Evolutionary conservation across 1,140 invertebrate species (phyloP).

Genomic region (Anastrepha ludens): DNA sequence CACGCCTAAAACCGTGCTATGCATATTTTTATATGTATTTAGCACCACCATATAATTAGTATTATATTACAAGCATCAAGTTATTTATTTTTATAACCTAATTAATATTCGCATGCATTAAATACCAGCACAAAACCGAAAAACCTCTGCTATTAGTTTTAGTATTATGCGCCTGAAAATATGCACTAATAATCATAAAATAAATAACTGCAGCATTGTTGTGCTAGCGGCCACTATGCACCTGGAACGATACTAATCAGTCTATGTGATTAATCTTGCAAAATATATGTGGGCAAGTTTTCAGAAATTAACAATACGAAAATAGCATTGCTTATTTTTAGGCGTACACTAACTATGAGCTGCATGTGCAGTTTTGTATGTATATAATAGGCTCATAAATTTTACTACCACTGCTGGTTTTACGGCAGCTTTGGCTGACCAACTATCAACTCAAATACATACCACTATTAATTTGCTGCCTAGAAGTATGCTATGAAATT

Average conservation of each 20-base stretch:
- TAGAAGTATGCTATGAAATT: constrained; percentile 19
- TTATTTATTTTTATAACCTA: background rate
- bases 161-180: constrained; percentile 33
- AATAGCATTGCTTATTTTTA: constrained; percentile 8
- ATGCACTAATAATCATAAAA: constrained; percentile 42
- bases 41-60: background rate
- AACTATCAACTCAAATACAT: background rate
- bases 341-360: background rate
- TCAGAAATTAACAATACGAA: constrained; percentile 22
- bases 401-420: constrained; percentile 26
- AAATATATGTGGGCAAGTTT: constrained; percentile 1
- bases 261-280: background rate
- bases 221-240: background rate
- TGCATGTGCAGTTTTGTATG: background rate
- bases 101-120: background rate
- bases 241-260: background rate
- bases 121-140: constrained; percentile 15
- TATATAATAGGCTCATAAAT: constrained; percentile 19
- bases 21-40: no score
- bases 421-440: constrained; percentile 16
- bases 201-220: background rate
- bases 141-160: constrained; percentile 17
- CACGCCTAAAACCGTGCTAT: no score
- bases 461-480: constrained; percentile 24
- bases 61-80: background rate